Percentiles rank a stretch among this genome's conserved stretches.
Evolutionary conservation across 2,888 invertebrate genomes (phyloP).

Genomic region (Cepaea hortensis): DNA sequence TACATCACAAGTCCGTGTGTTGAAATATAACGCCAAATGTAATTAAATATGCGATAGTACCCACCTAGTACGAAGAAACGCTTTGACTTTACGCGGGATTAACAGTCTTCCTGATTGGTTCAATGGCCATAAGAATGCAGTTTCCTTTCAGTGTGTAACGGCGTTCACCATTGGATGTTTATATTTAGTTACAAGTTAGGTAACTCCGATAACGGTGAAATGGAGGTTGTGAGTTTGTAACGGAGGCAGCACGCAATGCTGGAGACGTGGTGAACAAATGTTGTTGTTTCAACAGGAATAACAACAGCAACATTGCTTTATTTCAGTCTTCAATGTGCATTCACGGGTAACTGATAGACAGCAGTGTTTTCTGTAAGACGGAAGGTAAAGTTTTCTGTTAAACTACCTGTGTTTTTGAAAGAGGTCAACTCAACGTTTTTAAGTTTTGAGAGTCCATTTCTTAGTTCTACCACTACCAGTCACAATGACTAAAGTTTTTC

Average conservation of each 20-base stretch:
- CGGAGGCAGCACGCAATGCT: neutral
- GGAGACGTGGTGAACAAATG: too few relatives aligned
- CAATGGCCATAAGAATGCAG: constrained; percentile 30
- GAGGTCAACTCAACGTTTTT: too few relatives aligned
- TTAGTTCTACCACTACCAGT: too few relatives aligned
- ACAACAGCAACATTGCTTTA: too few relatives aligned
- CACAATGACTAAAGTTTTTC: too few relatives aligned
- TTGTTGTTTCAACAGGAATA: too few relatives aligned
- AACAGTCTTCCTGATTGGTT: constrained; percentile 39
- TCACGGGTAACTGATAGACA: too few relatives aligned
- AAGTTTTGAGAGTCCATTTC: too few relatives aligned
- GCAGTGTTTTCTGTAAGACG: too few relatives aligned
- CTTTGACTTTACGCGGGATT: constrained; percentile 36
- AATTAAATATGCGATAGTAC: constrained; percentile 28
- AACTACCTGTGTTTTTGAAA: too few relatives aligned
- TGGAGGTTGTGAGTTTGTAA: constrained; percentile 16
- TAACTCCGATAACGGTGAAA: constrained; percentile 30
- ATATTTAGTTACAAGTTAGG: constrained; percentile 23
- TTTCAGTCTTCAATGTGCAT: too few relatives aligned
- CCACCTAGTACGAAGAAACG: constrained; percentile 36
- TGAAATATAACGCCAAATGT: neutral
- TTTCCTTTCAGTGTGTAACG: constrained; percentile 38
- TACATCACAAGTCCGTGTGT: neutral
- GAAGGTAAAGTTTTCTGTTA: too few relatives aligned
- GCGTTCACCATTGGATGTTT: constrained; percentile 18